These are phyloP conservation scores for Corythaixoides concolor DNA, from an alignment of 2,113 vertebrate species.

Conservation along the genomic window DNA sequence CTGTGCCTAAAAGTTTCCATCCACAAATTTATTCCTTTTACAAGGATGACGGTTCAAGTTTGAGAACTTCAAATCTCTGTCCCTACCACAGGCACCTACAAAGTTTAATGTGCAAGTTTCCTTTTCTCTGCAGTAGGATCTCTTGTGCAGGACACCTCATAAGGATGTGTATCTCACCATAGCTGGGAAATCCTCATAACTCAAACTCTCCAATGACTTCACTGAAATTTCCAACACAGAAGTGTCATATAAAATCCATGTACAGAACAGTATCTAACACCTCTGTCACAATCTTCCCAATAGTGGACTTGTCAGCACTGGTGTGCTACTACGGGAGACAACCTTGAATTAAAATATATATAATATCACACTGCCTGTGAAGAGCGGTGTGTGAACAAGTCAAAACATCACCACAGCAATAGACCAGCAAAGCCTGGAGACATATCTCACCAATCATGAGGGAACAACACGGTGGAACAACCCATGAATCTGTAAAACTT, in stretches of 20 bases:
- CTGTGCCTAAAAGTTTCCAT: not conserved
- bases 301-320: not conserved
- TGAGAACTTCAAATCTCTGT: not conserved
- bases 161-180: not conserved
- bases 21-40: not conserved
- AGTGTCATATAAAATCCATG: not conserved
- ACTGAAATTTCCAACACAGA: not conserved
- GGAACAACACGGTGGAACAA: not conserved
- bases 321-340: not conserved
- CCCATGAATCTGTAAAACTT: not conserved
- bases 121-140: not conserved
- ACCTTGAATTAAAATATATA: not conserved
- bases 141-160: not conserved
- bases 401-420: not conserved
- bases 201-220: not conserved
- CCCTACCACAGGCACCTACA: not conserved
- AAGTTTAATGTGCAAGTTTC: not conserved
- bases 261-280: not conserved
- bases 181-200: not conserved
- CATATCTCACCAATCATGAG: not conserved
- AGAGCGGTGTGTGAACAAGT: not conserved
- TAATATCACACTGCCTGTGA: not conserved
- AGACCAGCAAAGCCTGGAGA: not conserved
- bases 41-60: not conserved
- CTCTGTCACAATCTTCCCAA: not conserved